phyloP scores from a whole-genome alignment of 2,888 invertebrate genomes.

The Napeogenes inachia region DNA sequence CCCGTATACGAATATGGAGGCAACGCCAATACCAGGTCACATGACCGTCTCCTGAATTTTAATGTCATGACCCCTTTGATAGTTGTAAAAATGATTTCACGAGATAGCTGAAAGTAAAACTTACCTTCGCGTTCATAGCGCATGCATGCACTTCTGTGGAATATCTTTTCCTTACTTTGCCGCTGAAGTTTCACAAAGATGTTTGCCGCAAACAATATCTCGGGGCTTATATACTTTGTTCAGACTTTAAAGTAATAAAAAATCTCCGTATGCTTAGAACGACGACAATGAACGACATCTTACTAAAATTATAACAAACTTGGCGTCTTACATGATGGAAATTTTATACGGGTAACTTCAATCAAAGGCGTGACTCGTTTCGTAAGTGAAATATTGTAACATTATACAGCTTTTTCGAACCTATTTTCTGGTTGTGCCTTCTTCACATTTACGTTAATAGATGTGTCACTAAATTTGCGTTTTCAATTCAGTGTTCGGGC shows the following conservation, averaged over 20 bases:
- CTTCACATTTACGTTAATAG: conserved; percentile 69
- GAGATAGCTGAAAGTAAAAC: conserved; percentile 40
- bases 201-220: conserved; percentile 39
- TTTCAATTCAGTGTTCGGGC: conserved; percentile 67
- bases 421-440: conserved; percentile 58
- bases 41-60: conserved; percentile 67
- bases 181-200: conserved; percentile 36
- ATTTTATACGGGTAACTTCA: conserved; percentile 14
- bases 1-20: conserved; percentile 40
- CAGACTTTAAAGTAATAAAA: conserved; percentile 36
- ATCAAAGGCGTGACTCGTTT: conserved; percentile 21
- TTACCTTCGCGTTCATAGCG: conserved; percentile 31
- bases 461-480: conserved; percentile 74
- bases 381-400: conserved; percentile 37
- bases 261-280: conserved; percentile 28
- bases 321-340: conserved; percentile 6
- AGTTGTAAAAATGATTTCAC: conserved; percentile 67
- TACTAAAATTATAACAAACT: conserved; percentile 21
- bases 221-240: conserved; percentile 39
- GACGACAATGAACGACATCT: conserved; percentile 22
- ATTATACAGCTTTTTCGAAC: conserved; percentile 43
- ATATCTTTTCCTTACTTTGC: conserved; percentile 38
- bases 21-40: conserved; percentile 59
- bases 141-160: conserved; percentile 34
- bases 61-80: conserved; percentile 67